phyloP scores from a whole-genome alignment of 35 echinoderm and acorn worm species.

The Amphiura filiformis region DNA sequence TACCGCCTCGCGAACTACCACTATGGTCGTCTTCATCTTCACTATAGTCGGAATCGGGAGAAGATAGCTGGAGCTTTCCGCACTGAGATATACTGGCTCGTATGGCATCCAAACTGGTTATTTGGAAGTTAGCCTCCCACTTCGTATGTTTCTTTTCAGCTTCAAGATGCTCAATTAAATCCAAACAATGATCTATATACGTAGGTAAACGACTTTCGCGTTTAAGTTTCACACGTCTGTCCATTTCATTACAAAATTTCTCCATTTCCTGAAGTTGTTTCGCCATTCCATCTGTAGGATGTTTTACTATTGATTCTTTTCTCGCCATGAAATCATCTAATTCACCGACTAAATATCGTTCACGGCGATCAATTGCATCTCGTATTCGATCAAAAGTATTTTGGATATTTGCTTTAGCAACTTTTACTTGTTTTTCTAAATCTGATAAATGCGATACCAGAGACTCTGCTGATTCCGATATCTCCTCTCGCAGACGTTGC shows the following conservation, averaged over 20 bases:
- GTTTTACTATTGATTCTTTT: not conserved
- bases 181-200: not conserved
- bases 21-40: not conserved
- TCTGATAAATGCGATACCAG: not conserved
- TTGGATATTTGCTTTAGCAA: not conserved
- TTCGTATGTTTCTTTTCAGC: not conserved
- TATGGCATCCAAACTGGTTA: not conserved
- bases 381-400: not conserved
- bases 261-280: constrained; percentile 1
- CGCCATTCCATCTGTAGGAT: not conserved
- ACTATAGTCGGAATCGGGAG: not conserved
- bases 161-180: not conserved
- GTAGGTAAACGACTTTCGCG: not conserved
- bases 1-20: not conserved
- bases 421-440: not conserved
- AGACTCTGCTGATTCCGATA: not conserved
- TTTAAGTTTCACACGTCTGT: not conserved
- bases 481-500: not conserved
- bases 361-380: not conserved
- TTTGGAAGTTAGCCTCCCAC: not conserved
- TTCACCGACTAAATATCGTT: not conserved
- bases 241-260: constrained; percentile 5
- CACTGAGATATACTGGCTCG: not conserved
- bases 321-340: not conserved
- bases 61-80: not conserved